Evolutionary conservation across 2,113 vertebrate genomes (phyloP).

Genomic region (Polyodon spathula): DNA sequence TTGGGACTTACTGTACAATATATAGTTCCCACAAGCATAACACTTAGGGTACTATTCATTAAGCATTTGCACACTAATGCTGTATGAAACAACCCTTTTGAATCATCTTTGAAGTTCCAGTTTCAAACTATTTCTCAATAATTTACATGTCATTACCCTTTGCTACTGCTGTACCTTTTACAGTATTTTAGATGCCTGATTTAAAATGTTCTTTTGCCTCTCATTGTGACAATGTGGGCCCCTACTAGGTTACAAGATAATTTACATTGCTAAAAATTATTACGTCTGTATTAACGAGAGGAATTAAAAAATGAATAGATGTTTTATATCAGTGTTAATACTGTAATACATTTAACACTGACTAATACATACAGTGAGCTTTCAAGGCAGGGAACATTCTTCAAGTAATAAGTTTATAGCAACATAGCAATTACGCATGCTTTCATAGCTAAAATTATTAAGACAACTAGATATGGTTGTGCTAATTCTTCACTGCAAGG

Average conservation of each 20-base stretch:
- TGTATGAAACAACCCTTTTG: neutral
- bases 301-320: slow-evolving; percentile 9
- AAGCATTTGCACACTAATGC: neutral
- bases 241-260: neutral
- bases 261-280: neutral
- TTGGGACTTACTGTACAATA: too few relatives aligned
- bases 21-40: neutral
- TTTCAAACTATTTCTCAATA: neutral
- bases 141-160: too few relatives aligned
- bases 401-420: slow-evolving; percentile 50
- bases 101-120: neutral
- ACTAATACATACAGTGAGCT: slow-evolving; percentile 28
- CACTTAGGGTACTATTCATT: neutral
- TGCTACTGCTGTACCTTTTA: too few relatives aligned
- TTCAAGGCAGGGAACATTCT: slow-evolving; percentile 41
- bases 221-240: neutral
- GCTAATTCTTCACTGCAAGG: slow-evolving; percentile 45
- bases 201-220: neutral
- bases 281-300: neutral
- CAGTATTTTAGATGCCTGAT: too few relatives aligned
- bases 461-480: slow-evolving; percentile 53
- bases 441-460: slow-evolving; percentile 40
- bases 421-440: slow-evolving; percentile 47
- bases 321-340: slow-evolving; percentile 10
- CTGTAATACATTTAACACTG: slow-evolving; percentile 32